Evolutionary conservation across 2,888 invertebrate genomes (phyloP), one percentile per base, ranked within the genome.

Genomic region (Drosophila planitibia): DNA sequence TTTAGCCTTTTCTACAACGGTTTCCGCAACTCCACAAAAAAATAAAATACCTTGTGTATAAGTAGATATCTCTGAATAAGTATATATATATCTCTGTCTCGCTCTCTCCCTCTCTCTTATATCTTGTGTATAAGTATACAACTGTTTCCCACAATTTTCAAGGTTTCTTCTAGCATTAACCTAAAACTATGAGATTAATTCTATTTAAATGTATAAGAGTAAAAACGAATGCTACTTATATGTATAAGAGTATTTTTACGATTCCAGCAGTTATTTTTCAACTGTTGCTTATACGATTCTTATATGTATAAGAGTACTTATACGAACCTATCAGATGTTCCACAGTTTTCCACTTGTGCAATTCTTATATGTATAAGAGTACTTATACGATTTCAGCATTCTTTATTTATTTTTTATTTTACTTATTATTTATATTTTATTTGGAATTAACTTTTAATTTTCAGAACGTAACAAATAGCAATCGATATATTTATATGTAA

Each of bases 111-210:
- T 6, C n/a, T 22, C 44, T 22, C 14, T 14, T 14, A 47, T 47
- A 47, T 25, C 16, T 16, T 22, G 47, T 47, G 47, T 47, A 47
- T 47, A 47, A 16, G 47, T 47, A 47, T 25, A 47, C 16, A 25
- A 25, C 25, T 16, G 14, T 16, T 47, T 47, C 47, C 16, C 25
- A 25, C 16, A 63, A 71, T 57, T 59, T 59, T 52, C 64, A 83
- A 61, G 91, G 91, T 90, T 85, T 85, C 87, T 68, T 35, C 61
- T 57, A 73, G 58, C 44, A 60, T 68, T 69, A 52, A 53, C 16
- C 28, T 37, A 53, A 62, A 62, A 39, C 39, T 9, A 57, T 30
- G 7, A 39, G 16, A 44, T 44, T n/a, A 47, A 47, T 47, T 47
- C 25, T 25, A 28, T 10, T 22, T 16, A 16, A 25, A 47, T 16